Evolutionary conservation across 2,888 invertebrate species (phyloP), one percentile per base, ranked within the genome.

Genomic region (Drosophila subquinaria): DNA sequence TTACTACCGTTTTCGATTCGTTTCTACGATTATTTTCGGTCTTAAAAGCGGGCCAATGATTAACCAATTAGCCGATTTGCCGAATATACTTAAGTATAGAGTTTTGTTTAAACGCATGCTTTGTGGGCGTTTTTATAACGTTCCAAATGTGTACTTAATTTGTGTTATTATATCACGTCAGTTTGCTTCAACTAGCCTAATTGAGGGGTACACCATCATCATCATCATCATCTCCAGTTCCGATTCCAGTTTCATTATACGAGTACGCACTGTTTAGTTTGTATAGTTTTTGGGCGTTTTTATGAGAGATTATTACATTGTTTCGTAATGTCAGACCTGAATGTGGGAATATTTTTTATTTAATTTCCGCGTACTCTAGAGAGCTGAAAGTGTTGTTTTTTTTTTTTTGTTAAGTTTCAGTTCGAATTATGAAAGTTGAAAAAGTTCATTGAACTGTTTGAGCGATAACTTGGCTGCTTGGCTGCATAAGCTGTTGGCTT

Each of bases 121-220:
- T 61, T 27, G 73, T 76, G 69, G 82, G 82, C 79, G 79, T 65
- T 57, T 59, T 73, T 60, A 79, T 74, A 55, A 47, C 75, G 67
- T 78, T 66, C 87, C 76, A 83, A 81, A 87, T 81, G 71, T 75
- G 76, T 48, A 43, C 50, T 59, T 68, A 87, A 83, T 89, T 57
- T 55, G 52, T 68, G 69, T 89, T 73, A 83, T 83, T 83, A 89
- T 62, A 48, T 65, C 59, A 66, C 60, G 51, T 57, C 27, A 55
- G 40, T 57, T 59, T 36, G 62, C 66, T 57, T 61, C 48, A 69
- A 76, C 66, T 62, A 69, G 65, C 52, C 70, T 60, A 81, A 77
- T 88, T 86, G 71, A 36, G 42, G 61, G 57, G 35, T 63, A 48
- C 42, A 13, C 6, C 15, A 43, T 36, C 27, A 43, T 13, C 63